Conservation (phyloP, 2,888 invertebrate species). For the Limnephilus marmoratus region DNA sequence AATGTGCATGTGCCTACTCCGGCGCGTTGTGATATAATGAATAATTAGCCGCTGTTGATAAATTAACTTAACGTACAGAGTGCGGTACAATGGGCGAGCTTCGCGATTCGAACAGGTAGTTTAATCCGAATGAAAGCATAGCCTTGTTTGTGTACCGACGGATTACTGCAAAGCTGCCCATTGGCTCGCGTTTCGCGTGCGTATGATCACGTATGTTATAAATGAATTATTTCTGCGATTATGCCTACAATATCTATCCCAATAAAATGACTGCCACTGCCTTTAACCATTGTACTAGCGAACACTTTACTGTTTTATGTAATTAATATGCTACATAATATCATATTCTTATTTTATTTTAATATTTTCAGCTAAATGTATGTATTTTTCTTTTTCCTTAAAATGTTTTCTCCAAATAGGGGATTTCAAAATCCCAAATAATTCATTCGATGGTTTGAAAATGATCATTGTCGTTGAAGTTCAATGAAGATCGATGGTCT, state of each 20-base stretch:
- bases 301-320: background rate
- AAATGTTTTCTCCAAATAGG: background rate
- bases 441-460: background rate
- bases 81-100: background rate
- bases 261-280: background rate
- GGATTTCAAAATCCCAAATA: background rate
- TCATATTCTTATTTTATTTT: background rate
- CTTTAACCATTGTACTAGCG: background rate
- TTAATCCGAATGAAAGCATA: conserved; percentile 57
- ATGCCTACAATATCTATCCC: conserved; percentile 7
- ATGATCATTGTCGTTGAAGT: background rate
- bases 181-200: conserved; percentile 33
- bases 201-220: background rate
- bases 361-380: background rate
- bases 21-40: conserved; percentile 26
- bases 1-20: background rate
- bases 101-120: background rate
- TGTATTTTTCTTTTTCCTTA: background rate
- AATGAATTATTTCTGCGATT: conserved; percentile 53
- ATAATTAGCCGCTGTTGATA: conserved; percentile 11
- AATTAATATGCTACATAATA: background rate
- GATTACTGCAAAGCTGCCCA: conserved; percentile 48
- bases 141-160: conserved; percentile 45
- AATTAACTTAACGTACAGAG: conserved; percentile 9
- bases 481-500: background rate